phyloP scores from a whole-genome alignment of 92 coral and sea anemone species.

The Muricea muricata region DNA sequence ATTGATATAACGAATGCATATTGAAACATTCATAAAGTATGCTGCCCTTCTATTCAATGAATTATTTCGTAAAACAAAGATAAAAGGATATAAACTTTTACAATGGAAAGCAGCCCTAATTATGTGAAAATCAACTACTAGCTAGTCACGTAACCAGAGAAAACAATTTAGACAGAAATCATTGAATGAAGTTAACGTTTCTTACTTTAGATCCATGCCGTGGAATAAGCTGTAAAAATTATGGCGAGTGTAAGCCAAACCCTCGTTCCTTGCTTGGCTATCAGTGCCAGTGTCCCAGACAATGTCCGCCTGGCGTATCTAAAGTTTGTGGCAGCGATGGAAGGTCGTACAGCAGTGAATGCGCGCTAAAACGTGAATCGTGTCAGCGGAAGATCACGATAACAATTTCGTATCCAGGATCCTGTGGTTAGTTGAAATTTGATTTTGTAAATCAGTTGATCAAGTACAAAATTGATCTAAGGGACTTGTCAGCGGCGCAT shows the following conservation, averaged over 20 bases:
- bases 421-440: constrained; percentile 66
- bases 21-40: no score
- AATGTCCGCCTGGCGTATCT: constrained; percentile 54
- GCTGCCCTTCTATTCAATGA: no score
- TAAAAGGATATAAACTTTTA: no score
- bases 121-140: no score
- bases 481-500: no score
- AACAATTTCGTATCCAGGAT: constrained; percentile 53
- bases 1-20: no score
- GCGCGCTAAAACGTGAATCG: constrained; percentile 72
- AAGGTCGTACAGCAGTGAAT: constrained; percentile 72
- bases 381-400: constrained; percentile 61
- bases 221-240: constrained; percentile 56
- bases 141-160: no score
- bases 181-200: neutral
- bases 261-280: neutral
- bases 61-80: no score
- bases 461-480: no score
- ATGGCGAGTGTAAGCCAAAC: constrained; percentile 29
- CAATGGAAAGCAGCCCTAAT: no score
- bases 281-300: constrained; percentile 71
- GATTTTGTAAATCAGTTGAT: no score
- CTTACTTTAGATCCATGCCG: constrained; percentile 72
- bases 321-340: constrained; percentile 85
- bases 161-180: no score